phyloP scores from a whole-genome alignment of 1,140 invertebrate species.

The Portunus trituberculatus region DNA sequence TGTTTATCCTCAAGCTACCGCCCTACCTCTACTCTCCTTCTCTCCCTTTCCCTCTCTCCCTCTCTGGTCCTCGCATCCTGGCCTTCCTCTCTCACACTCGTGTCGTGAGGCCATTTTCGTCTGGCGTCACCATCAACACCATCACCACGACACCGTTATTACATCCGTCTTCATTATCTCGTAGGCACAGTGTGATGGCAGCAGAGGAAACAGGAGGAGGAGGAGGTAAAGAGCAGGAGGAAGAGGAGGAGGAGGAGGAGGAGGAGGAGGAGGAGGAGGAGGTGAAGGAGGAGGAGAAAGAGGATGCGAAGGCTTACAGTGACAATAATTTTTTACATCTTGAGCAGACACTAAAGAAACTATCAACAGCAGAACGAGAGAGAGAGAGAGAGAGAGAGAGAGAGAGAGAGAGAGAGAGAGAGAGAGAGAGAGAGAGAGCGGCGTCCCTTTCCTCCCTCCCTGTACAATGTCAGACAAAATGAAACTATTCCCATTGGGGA shows the following conservation, averaged over 20 bases:
- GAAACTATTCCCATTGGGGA: not conserved
- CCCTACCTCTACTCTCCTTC: not conserved
- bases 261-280: not conserved
- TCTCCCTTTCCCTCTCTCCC: not conserved
- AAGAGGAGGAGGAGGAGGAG: not conserved
- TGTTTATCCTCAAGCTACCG: not conserved
- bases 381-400: not conserved
- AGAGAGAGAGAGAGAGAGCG: not conserved
- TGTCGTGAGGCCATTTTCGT: not conserved
- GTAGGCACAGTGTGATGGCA: not conserved
- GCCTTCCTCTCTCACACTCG: not conserved
- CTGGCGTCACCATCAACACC: not conserved
- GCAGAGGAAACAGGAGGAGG: not conserved
- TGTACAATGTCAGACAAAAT: not conserved
- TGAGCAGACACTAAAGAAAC: not conserved
- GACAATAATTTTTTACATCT: not conserved
- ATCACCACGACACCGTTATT: conserved; percentile 1
- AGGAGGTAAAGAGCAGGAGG: not conserved
- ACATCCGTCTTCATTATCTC: conserved; percentile 44
- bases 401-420: conserved; percentile 22
- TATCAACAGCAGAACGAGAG: not conserved
- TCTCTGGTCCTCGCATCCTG: not conserved
- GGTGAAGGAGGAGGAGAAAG: not conserved
- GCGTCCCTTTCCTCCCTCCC: not conserved
- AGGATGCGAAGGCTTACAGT: not conserved